Conservation (phyloP, 2,888 invertebrate species). For the Ochlodes sylvanus region DNA sequence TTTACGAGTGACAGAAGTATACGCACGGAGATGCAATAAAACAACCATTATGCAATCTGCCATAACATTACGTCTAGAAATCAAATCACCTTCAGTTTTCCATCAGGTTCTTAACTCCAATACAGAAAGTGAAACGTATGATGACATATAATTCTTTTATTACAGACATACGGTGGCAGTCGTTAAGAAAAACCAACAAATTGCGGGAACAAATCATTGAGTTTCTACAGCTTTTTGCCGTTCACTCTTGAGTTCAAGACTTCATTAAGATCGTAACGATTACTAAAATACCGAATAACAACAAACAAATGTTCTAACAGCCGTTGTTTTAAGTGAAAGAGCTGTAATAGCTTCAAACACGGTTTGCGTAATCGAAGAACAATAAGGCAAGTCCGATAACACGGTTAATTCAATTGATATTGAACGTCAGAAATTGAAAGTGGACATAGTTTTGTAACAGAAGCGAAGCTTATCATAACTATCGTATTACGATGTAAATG, state of each 20-base stretch:
- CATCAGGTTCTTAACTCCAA: slow-evolving; percentile 23
- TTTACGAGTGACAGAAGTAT: neutral
- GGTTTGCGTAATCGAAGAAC: slow-evolving; percentile 34
- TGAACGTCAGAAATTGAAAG: slow-evolving; percentile 34
- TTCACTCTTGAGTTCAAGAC: slow-evolving; percentile 31
- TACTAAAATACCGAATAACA: slow-evolving; percentile 22
- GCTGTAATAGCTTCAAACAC: neutral
- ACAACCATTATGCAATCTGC: neutral
- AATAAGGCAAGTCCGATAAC: slow-evolving; percentile 32
- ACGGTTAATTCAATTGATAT: slow-evolving; percentile 37
- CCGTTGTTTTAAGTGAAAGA: slow-evolving; percentile 27
- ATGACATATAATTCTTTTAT: slow-evolving; percentile 53
- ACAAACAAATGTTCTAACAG: slow-evolving; percentile 24
- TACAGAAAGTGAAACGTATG: slow-evolving; percentile 51
- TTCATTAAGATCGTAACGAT: slow-evolving; percentile 30
- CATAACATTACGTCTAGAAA: slow-evolving; percentile 12
- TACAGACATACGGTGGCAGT: slow-evolving; percentile 53
- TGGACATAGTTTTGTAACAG: slow-evolving; percentile 33
- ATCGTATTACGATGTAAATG: slow-evolving; percentile 20
- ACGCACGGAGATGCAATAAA: neutral
- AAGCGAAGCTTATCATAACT: slow-evolving; percentile 31
- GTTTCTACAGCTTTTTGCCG: slow-evolving; percentile 46
- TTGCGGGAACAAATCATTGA: slow-evolving; percentile 47
- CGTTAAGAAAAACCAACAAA: slow-evolving; percentile 49
- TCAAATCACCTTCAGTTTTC: slow-evolving; percentile 29